phyloP scores from a whole-genome alignment of 2,888 invertebrate species.

The Monopis laevigella region DNA sequence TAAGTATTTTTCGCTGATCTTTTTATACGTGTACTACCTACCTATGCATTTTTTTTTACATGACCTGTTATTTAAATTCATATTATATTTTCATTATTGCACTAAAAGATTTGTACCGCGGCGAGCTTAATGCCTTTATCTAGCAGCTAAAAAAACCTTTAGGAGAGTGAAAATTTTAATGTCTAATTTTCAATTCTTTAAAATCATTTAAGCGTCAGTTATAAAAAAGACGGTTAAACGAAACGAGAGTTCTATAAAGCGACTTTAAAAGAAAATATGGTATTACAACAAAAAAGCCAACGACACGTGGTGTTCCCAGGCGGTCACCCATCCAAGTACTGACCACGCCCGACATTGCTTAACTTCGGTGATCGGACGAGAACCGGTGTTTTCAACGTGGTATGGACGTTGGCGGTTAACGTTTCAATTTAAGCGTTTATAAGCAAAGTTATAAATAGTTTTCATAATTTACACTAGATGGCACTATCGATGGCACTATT shows the following conservation, averaged over 20 bases:
- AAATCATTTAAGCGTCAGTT: too few relatives aligned
- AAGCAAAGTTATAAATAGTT: not conserved
- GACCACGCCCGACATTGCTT: conserved; percentile 23
- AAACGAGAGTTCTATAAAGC: not conserved
- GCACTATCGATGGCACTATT: too few relatives aligned
- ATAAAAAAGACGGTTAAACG: not conserved
- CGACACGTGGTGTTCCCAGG: conserved; percentile 23
- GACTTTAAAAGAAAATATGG: not conserved
- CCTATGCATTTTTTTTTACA: too few relatives aligned
- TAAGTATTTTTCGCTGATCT: too few relatives aligned
- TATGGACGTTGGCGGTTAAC: conserved; percentile 19
- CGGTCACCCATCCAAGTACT: conserved; percentile 25
- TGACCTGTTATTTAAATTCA: too few relatives aligned
- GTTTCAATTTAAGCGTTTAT: not conserved
- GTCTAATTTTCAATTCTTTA: too few relatives aligned
- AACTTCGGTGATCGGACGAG: conserved; percentile 22
- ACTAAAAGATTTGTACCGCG: too few relatives aligned
- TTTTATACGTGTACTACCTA: too few relatives aligned
- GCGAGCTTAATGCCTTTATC: too few relatives aligned
- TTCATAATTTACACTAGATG: not conserved
- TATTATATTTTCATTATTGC: too few relatives aligned
- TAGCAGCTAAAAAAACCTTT: too few relatives aligned
- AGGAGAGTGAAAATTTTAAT: too few relatives aligned
- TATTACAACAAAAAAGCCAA: conserved; percentile 18
- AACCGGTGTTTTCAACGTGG: conserved; percentile 22